Evolutionary conservation across 1,140 invertebrate species (phyloP), one percentile per base, ranked within the genome.

Genomic region (Drosophila pandora): DNA sequence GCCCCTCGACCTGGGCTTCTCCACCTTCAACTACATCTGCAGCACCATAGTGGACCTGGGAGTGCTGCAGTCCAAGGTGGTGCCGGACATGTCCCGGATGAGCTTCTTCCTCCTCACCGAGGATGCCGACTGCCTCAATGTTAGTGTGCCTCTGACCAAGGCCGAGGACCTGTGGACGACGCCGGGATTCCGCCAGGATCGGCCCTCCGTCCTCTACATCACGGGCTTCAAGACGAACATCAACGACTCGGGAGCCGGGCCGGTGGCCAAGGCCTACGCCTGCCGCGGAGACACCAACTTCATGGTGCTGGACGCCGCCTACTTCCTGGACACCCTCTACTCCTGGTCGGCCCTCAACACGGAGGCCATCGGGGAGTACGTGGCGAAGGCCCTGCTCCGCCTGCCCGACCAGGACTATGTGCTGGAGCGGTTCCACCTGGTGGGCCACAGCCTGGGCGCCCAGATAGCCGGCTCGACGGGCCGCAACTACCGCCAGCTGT

Each of bases 401-500:
- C 43, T 91, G 21, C 10, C 23, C 54, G 2, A 13, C 23, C 7
- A 43, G 41, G 41, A 43, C 7, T 79, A 90, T 25, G 84, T 87
- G 8, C 32, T 67, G 0, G 45, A 74, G 7, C 70, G 75, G 2
- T 62, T 91, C 3, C 90, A 91, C 47, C 10, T 91, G 23, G 76
- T 91, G 28, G 79, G 87, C 2, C 79, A 82, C 30, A 82, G 78
- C 41, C 73, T 94, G 12, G 93, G 93, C 4, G 92, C 93, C 1
- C 93, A 94, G 43, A 93, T 94, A 30, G 92, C 92, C 0, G 93
- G 93, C 0, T 84, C 92, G 7, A 81, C 93, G 0, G 93, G 92
- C 0, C 90, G 92, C 25, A 71, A 73, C 30, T 92, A 92, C 9
- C 32, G 50, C 12, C 41, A 80, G 4, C 30, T 90, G 2, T 63